Base-by-base conservation (phyloP, 2,888 invertebrate genomes). In the Argyresthia goedartella region DNA sequence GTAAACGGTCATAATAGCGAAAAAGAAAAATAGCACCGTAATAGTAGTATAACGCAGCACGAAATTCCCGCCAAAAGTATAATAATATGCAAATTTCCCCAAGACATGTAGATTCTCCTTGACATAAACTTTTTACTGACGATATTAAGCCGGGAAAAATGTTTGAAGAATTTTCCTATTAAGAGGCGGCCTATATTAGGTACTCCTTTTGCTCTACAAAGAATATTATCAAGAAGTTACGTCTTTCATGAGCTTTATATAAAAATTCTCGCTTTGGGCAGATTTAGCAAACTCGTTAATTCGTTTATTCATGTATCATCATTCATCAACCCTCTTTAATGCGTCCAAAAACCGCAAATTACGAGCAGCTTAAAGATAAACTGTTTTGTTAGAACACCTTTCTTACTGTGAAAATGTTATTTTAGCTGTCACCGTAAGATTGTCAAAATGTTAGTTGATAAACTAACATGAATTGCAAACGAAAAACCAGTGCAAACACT, bases 91-190 rank as follows among this genome's bases (percentile, higher is more conserved):
- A 61, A 64, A 63, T 61, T 55, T 55, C 46, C 48, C 53, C 50
- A 43, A 54, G 57, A 57, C 60, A 54, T 54, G 59, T 57, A 51
- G 53, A 54, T 49, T 55, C 53, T 56, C 53, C 54, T 39, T 39
- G 55, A 54, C 57, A 59, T 63, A 62, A 63, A 63, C 54, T 60
- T 61, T 60, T 62, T 61, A 61, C 55, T 58, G 56, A 54, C 45
- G 58, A 59, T 57, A 62, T 60, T 60, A 63, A 58, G 59, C 53
- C 52, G 49, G 54, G 54, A 53, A 58, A 56, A 59, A 54, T 53
- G 39, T 58, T 44, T 15, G 25, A 15, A 49, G 49, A 10, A 49
- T 44, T 44, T 9, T 14, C 25, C 14, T 14, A 44, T 14, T 44
- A 44, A 44, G 39, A 11, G n/a, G 8, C 39, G n/a, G 9, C 39